Evolutionary conservation across 1,140 invertebrate genomes (phyloP), one percentile per base, ranked within the genome.

Genomic region (Conus betulinus): DNA sequence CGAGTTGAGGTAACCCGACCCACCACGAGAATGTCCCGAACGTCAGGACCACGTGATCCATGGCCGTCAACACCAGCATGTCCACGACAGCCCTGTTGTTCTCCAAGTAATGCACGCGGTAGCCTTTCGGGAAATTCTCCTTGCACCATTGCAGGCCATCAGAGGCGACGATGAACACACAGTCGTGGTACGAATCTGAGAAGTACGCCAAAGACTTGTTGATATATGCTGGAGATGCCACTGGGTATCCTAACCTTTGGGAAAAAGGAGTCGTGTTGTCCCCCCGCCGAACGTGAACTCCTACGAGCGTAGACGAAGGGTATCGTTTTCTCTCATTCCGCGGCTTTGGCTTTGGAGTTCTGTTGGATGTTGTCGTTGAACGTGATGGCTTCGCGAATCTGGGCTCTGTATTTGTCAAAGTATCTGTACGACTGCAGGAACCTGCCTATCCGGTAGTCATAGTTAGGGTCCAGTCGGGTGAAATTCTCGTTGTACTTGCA

Each of bases 351-450:
- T 25, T 88, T 81, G 4, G 92, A 90, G 55, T 87, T 76, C 0
- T 53, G 57, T 17, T 67, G 39, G 27, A 93, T 83, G 8, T 83
- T 25, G 11, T 84, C 78, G 15, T 91, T 90, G 60, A 93, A 92
- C 83, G 51, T 88, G 15, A 93, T 90, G 11, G 88, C 86, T 55
- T 91, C 17, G n/a, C 89, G 78, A 39, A 93, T 57, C 10, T 27
- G 67, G 6, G 89, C 25, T 60, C 81, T 25, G 23, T 89, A 71
- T 23, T 91, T 78, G 15, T 87, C 87, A 67, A 92, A 93, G 82
- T 93, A 93, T 82, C 90, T 91, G 91, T 92, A 93, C 7, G 90
- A 91, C 79, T 93, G 90, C 51, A 93, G 90, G 82, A 91, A 91
- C 0, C 89, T 89, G 53, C 86, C 84, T 4, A 93, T 82, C 25